Conservation (phyloP, 2,888 invertebrate species). For the Auanema freiburgensis region DNA sequence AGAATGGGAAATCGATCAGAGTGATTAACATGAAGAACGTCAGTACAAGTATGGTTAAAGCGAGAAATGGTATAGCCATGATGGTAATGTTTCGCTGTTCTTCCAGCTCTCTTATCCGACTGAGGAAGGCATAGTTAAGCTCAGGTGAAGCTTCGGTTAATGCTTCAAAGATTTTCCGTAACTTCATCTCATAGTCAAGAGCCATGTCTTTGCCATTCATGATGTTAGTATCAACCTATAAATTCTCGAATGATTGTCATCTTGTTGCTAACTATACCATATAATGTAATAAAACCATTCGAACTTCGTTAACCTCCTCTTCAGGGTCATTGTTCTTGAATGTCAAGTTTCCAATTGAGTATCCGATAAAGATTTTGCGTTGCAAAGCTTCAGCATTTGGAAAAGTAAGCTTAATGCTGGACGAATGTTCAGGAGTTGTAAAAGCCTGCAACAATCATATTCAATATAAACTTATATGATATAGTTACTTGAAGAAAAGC, state of each 20-base stretch:
- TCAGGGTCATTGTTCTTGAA: conserved; percentile 20
- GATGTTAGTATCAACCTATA: conserved; percentile 44
- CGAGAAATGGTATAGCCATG: conserved; percentile 54
- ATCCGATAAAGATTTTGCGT: conserved; percentile 44
- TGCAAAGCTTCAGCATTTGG: conserved; percentile 54
- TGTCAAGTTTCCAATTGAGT: conserved; percentile 44
- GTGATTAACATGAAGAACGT: conserved; percentile 57
- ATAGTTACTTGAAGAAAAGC: conserved; percentile 52
- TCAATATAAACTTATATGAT: conserved; percentile 1
- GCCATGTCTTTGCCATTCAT: conserved; percentile 42
- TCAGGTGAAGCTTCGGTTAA: conserved; percentile 39
- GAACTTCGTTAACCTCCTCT: conserved; percentile 35
- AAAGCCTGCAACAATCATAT: conserved; percentile 16
- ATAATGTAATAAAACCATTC: conserved; percentile 57
- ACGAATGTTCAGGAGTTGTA: conserved; percentile 21
- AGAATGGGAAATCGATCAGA: conserved; percentile 49
- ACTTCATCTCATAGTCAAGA: conserved; percentile 48
- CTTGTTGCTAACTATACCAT: conserved; percentile 39
- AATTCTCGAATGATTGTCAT: not conserved
- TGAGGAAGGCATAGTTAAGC: conserved; percentile 51
- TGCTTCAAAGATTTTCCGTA: conserved; percentile 44
- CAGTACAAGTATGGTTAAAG: conserved; percentile 51
- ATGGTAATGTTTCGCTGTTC: conserved; percentile 57
- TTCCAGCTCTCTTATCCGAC: conserved; percentile 52
- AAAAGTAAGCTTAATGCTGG: conserved; percentile 45